These are phyloP conservation scores for Tenodera sinensis DNA, from an alignment of 2,888 invertebrate species.

Conservation along the genomic window DNA sequence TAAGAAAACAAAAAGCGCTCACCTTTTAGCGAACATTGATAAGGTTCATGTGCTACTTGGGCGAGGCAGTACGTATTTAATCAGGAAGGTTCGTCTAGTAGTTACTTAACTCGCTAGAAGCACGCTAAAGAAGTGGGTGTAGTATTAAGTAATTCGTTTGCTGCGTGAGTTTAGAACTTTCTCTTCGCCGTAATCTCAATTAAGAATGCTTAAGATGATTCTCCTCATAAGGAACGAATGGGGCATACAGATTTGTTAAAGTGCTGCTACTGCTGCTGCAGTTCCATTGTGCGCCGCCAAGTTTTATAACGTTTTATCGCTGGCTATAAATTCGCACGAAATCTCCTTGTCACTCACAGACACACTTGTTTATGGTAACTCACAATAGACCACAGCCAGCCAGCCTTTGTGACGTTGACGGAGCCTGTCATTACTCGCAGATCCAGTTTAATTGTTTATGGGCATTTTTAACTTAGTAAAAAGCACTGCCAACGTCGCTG, in stretches of 20 bases:
- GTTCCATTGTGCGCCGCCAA: background rate
- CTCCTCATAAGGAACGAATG: background rate
- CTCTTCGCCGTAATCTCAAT: background rate
- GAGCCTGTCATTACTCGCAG: background rate
- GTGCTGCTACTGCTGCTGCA: background rate
- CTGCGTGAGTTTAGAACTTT: background rate
- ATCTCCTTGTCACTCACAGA: background rate
- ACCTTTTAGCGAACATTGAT: too few species aligned
- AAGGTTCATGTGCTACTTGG: too few species aligned
- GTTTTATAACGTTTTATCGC: background rate
- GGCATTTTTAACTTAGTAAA: background rate
- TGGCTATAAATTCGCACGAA: background rate
- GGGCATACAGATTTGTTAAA: background rate
- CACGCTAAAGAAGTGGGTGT: too few species aligned
- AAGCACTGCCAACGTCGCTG: background rate
- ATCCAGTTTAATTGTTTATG: background rate
- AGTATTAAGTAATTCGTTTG: background rate
- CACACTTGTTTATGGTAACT: background rate
- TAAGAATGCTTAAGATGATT: background rate
- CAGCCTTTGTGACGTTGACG: background rate
- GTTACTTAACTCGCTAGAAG: too few species aligned
- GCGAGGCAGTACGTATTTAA: too few species aligned
- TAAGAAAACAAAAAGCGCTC: too few species aligned
- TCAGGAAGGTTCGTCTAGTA: too few species aligned
- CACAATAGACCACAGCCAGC: background rate